Evolutionary conservation across 2,113 vertebrate genomes (phyloP).

Genomic region (Synodontis membranacea): DNA sequence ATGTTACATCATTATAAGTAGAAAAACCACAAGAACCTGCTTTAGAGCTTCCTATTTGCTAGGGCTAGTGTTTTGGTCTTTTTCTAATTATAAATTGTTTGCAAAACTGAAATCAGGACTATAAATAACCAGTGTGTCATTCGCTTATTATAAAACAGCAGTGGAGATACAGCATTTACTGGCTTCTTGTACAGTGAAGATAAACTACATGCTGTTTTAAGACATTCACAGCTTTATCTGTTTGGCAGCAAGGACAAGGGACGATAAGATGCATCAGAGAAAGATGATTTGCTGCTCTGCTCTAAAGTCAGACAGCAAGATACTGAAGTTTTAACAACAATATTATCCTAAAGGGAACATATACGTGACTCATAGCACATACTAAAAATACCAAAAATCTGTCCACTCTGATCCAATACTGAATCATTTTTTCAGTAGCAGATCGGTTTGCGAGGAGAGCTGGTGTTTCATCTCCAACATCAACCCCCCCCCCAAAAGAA

Average conservation of each 20-base stretch:
- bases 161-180: neutral
- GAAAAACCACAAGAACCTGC: neutral
- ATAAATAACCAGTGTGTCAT: neutral
- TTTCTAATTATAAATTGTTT: neutral
- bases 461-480: neutral
- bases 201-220: neutral
- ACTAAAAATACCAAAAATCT: neutral
- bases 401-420: neutral
- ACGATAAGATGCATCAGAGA: neutral
- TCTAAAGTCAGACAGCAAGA: neutral
- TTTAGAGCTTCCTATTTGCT: neutral
- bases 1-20: neutral
- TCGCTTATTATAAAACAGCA: neutral
- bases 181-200: neutral
- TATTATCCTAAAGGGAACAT: too few species aligned
- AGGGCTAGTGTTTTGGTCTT: neutral
- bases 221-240: neutral
- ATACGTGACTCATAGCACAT: neutral
- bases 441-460: neutral
- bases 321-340: too few species aligned
- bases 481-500: neutral
- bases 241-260: neutral
- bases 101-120: neutral
- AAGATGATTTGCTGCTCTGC: neutral
- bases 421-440: neutral